These are phyloP conservation scores for Linurgus olivaceus DNA, from an alignment of 2,797 vertebrate genomes.

Conservation along the genomic window DNA sequence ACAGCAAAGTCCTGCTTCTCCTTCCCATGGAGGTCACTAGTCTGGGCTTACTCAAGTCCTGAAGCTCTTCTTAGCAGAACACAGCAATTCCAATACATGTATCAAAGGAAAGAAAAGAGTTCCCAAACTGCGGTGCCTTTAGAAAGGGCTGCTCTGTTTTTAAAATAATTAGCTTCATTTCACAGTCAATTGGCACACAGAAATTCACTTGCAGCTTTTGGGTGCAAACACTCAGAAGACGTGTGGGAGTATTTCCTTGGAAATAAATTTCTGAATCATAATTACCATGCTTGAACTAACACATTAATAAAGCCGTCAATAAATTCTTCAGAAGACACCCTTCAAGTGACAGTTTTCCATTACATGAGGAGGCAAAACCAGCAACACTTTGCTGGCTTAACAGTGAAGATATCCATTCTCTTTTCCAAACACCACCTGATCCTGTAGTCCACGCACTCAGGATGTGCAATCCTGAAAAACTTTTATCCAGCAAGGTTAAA, in stretches of 20 bases:
- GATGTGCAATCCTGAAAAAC: not conserved
- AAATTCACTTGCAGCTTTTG: not conserved
- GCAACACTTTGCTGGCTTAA: not conserved
- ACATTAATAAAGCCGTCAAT: not conserved
- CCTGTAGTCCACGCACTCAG: not conserved
- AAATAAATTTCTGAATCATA: conserved; percentile 35
- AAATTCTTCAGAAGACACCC: not conserved
- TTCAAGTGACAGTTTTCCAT: not conserved
- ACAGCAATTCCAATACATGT: accelerated
- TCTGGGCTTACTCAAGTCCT: not conserved
- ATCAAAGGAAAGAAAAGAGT: not conserved
- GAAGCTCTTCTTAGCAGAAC: not conserved
- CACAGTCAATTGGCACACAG: conserved; percentile 15
- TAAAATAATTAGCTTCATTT: not conserved
- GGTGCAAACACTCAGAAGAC: not conserved
- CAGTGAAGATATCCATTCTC: not conserved
- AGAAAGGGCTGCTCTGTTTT: not conserved
- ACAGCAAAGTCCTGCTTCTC: accelerated
- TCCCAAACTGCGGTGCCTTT: not conserved
- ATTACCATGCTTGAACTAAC: not conserved
- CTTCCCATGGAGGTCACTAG: not conserved
- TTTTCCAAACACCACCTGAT: not conserved
- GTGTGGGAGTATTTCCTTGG: conserved; percentile 47
- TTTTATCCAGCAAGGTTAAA: not conserved
- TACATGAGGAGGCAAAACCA: not conserved